Evolutionary conservation across 2,113 vertebrate genomes (phyloP), one percentile per base, ranked within the genome.

Genomic region (Psittacula cyanocephala): DNA sequence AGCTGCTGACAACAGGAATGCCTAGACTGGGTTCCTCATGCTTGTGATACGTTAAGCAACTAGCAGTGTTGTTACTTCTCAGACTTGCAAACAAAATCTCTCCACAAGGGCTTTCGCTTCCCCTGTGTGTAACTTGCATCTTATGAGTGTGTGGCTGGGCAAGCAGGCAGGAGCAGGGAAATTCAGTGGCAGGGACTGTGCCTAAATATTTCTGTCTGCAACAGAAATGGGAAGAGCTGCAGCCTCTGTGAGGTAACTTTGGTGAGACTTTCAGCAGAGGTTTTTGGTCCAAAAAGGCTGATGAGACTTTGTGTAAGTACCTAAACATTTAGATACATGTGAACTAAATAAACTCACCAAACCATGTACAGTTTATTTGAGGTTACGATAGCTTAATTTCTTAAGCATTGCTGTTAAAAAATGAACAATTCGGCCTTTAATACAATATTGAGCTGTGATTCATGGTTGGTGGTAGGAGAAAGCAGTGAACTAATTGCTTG

Each of bases 401-500:
- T 85, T 69, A 80, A 72, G 67, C 43, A 64, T 78, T 39, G 22
- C 93, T 92, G 55, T 71, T 95, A 33, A 70, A 78, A 91, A 89
- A 43, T 12, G 50, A 86, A 47, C 69, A 79, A 44, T 93, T 78
- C 28, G 37, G 50, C 50, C 91, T 95, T 92, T 89, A 93, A 69
- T 84, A 69, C 59, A 57, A 52, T 11, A 53, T 59, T 3, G 75
- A 94, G 93, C 94, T 91, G 59, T 82, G 95, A 92, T 93, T 97
- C 91, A 78, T 81, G 69, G 86, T 43, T 95, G 79, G 77, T 90
- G 81, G 79, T 35, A 88, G 83, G 69, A 88, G 88, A 93, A 95
- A 95, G 93, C 84, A 81, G n/a, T 91, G 89, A 90, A 89, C 88
- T 92, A 95, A 90, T 96, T 96, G 76, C 96, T 95, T 63, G 86